Conservation (phyloP, 2,797 vertebrate species). For the Anolis apletophallus region DNA sequence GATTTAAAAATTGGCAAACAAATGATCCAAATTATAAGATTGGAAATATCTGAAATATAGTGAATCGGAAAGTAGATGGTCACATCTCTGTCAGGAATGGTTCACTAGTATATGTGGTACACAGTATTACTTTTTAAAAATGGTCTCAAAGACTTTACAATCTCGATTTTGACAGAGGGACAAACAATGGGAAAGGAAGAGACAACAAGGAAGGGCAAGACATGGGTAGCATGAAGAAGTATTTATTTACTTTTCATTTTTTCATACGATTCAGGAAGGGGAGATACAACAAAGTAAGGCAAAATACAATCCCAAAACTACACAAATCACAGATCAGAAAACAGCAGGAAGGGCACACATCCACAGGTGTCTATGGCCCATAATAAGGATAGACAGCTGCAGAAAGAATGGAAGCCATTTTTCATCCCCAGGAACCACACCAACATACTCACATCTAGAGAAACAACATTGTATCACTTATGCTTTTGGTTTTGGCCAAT, state of each 20-base stretch:
- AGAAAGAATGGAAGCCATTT: too few species aligned
- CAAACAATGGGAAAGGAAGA: not conserved
- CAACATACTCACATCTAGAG: too few species aligned
- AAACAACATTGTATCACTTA: too few species aligned
- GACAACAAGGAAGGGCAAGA: slow-evolving; percentile 8
- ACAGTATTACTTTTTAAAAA: not conserved
- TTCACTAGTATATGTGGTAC: too few species aligned
- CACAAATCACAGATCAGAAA: not conserved
- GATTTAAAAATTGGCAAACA: not conserved
- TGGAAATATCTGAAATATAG: not conserved
- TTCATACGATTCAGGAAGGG: not conserved
- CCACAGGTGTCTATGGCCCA: too few species aligned
- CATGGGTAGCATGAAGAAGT: not conserved
- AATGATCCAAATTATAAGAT: not conserved
- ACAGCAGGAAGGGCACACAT: not conserved
- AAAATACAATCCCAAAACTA: slow-evolving; percentile 19
- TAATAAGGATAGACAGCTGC: not conserved
- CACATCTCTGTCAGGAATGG: not conserved
- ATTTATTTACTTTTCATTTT: slow-evolving; percentile 10
- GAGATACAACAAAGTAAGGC: slow-evolving; percentile 1
- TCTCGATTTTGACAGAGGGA: not conserved
- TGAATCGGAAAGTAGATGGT: not conserved
- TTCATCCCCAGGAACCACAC: too few species aligned
- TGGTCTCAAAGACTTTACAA: not conserved
- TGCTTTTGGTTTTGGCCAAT: too few species aligned